phyloP scores from a whole-genome alignment of 2,888 invertebrate species.

The Notodonta dromedarius region DNA sequence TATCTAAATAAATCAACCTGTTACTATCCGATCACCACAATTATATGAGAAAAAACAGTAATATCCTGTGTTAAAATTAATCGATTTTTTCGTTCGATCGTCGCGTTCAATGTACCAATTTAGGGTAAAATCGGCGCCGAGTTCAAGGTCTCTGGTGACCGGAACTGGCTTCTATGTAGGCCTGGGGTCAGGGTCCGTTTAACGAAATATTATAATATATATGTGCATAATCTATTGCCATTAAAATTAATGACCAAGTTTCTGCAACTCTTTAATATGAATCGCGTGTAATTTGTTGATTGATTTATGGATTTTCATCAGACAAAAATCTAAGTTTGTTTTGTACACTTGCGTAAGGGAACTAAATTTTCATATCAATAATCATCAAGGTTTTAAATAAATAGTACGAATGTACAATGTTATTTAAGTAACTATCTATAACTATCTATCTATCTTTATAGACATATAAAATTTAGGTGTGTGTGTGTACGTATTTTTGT shows the following conservation, averaged over 20 bases:
- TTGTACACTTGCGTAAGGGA: too few relatives aligned
- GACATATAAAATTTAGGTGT: too few relatives aligned
- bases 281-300: background rate
- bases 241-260: background rate
- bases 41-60: background rate
- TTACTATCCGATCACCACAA: too few relatives aligned
- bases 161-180: conserved; percentile 40
- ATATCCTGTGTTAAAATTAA: conserved; percentile 4
- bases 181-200: conserved; percentile 6
- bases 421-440: too few relatives aligned
- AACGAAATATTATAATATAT: background rate
- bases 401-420: too few relatives aligned
- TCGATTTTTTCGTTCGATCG: conserved; percentile 7
- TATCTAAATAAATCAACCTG: too few relatives aligned
- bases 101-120: conserved; percentile 31
- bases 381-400: too few relatives aligned
- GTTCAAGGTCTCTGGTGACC: conserved; percentile 45
- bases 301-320: background rate
- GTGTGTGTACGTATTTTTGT: too few relatives aligned
- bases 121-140: conserved; percentile 32
- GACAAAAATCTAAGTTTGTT: background rate
- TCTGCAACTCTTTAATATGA: background rate
- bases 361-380: too few relatives aligned
- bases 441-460: too few relatives aligned
- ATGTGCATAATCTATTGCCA: background rate